A percentile compares a stretch with the other conserved stretches of the same genome.
phyloP scores from a whole-genome alignment of 23 tunicate genomes.

The Trididemnum clinides region DNA sequence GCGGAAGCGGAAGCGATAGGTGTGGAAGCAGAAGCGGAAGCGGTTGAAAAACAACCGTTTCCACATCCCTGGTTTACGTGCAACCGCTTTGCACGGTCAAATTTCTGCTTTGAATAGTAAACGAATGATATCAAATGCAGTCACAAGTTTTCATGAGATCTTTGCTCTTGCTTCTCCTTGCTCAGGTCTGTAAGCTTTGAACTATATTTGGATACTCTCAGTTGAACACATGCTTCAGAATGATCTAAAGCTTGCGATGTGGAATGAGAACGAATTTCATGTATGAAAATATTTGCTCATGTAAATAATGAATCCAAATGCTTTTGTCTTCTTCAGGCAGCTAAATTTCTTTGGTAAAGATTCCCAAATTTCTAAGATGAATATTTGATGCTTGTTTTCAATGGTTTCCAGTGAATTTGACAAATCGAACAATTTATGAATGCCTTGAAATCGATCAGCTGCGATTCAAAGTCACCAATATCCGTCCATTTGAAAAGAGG shows the following conservation, averaged over 20 bases:
- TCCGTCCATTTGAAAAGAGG: conserved; percentile 42
- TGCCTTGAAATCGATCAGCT: conserved; percentile 53
- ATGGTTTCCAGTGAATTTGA: neutral
- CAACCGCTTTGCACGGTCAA: no score
- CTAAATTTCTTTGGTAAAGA: conserved; percentile 35
- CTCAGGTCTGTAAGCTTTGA: no score
- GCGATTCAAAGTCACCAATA: conserved; percentile 42
- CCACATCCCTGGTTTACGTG: no score
- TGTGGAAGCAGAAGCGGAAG: no score
- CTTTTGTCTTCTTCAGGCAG: conserved; percentile 55
- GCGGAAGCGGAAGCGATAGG: no score
- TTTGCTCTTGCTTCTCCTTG: no score
- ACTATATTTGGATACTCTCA: no score
- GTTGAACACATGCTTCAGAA: no score
- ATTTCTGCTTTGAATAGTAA: no score
- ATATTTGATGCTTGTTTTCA: neutral
- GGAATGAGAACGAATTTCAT: conserved; percentile 38
- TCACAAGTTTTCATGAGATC: no score
- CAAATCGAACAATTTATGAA: conserved; percentile 1
- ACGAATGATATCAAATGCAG: no score
- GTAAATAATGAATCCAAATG: conserved; percentile 55
- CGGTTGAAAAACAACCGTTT: no score
- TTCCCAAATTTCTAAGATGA: neutral
- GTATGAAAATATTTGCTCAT: conserved; percentile 48
- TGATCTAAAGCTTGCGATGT: conserved; percentile 32